phyloP scores from a whole-genome alignment of 2,113 vertebrate species.

The Potamarius usumacintae region DNA sequence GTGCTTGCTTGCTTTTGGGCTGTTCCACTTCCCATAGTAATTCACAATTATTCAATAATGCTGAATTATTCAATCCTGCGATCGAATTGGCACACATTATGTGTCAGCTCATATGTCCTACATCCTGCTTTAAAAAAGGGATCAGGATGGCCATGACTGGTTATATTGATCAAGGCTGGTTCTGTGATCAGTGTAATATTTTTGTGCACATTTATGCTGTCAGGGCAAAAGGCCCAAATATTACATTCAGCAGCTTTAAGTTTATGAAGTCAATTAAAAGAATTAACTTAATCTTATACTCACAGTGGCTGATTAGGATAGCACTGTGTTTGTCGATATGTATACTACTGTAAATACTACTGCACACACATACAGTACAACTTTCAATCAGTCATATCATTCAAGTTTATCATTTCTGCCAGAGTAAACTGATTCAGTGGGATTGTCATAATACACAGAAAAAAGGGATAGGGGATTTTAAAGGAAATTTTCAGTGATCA shows the following conservation, averaged over 20 bases:
- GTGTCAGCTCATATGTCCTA: not conserved
- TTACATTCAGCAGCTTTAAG: not conserved
- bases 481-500: conserved; percentile 48
- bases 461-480: conserved; percentile 46
- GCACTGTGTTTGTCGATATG: not conserved
- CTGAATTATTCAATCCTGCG: not conserved
- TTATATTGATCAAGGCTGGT: not conserved
- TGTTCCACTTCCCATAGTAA: not conserved
- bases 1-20: not conserved
- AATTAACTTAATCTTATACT: not conserved
- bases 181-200: not conserved
- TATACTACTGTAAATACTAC: not conserved
- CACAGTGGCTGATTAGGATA: not conserved
- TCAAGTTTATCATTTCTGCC: conserved; percentile 1
- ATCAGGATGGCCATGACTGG: not conserved
- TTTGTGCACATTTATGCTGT: not conserved
- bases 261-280: not conserved
- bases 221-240: not conserved
- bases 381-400: not conserved
- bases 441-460: conserved; percentile 28
- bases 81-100: not conserved
- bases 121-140: not conserved
- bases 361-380: not conserved
- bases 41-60: not conserved
- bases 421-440: conserved; percentile 1